Evolutionary conservation across 1,140 invertebrate genomes (phyloP).

Genomic region (Tribolium madens): DNA sequence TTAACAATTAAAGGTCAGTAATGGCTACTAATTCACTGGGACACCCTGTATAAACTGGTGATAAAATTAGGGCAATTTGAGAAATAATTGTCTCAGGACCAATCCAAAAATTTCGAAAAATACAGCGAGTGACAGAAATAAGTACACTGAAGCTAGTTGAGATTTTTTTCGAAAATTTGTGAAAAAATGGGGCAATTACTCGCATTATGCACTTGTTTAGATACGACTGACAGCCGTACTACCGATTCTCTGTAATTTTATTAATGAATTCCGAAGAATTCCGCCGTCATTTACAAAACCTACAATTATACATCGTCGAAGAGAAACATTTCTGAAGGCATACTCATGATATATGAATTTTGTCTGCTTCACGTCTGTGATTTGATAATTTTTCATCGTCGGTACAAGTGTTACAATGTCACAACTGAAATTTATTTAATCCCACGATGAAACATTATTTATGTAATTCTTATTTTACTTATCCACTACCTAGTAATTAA

Average conservation of each 20-base stretch:
- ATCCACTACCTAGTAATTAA: conserved; percentile 27
- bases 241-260: conserved; percentile 46
- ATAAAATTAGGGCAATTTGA: too few species aligned
- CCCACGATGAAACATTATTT: conserved; percentile 14
- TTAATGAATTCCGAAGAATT: conserved; percentile 50
- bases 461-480: conserved; percentile 25
- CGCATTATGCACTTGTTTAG: conserved; percentile 29
- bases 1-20: too few species aligned
- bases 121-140: too few species aligned
- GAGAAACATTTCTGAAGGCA: conserved; percentile 40
- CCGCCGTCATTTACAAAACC: conserved; percentile 48
- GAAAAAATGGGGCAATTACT: conserved; percentile 19
- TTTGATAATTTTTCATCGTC: conserved; percentile 26
- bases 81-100: too few species aligned
- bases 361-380: conserved; percentile 23
- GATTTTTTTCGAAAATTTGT: too few species aligned
- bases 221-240: conserved; percentile 30
- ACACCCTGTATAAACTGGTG: too few species aligned
- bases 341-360: conserved; percentile 50
- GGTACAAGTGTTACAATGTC: conserved; percentile 34
- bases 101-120: too few species aligned
- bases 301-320: conserved; percentile 49
- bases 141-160: too few species aligned
- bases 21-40: too few species aligned
- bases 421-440: conserved; percentile 26